phyloP scores from a whole-genome alignment of 2,797 vertebrate species.

The Discoglossus pictus region DNA sequence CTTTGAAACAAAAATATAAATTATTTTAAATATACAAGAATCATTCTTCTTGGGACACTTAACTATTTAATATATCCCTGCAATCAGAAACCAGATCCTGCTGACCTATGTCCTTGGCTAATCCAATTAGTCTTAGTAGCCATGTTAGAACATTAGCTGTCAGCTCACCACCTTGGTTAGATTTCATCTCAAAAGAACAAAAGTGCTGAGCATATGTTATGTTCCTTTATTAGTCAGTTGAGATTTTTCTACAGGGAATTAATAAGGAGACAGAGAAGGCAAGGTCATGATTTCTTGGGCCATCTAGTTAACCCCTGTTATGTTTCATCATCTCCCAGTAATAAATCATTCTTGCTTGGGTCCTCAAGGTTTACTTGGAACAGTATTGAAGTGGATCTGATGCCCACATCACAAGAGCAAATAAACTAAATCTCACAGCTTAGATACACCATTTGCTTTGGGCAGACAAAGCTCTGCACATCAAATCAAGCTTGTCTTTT shows the following conservation, averaged over 20 bases:
- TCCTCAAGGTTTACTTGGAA: background rate
- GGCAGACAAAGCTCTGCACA: too few species aligned
- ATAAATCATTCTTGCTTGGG: background rate
- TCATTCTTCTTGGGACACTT: too few species aligned
- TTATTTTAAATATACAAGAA: too few species aligned
- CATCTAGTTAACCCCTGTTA: constrained; percentile 16
- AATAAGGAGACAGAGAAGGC: constrained; percentile 1
- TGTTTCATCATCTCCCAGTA: background rate
- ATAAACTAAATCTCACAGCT: background rate
- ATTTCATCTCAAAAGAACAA: constrained; percentile 2
- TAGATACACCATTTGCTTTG: background rate
- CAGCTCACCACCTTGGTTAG: background rate
- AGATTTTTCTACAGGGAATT: background rate
- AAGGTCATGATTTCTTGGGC: background rate
- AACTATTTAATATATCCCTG: too few species aligned
- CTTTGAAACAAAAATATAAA: too few species aligned
- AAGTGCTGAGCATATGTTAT: background rate
- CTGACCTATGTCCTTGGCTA: too few species aligned
- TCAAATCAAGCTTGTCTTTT: too few species aligned
- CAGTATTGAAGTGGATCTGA: background rate
- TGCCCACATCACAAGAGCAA: background rate
- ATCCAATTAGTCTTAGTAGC: too few species aligned
- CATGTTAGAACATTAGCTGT: too few species aligned
- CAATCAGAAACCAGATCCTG: too few species aligned
- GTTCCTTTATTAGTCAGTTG: background rate